Evolutionary conservation across 2,888 invertebrate genomes (phyloP).

Genomic region (Apamea epomidion): DNA sequence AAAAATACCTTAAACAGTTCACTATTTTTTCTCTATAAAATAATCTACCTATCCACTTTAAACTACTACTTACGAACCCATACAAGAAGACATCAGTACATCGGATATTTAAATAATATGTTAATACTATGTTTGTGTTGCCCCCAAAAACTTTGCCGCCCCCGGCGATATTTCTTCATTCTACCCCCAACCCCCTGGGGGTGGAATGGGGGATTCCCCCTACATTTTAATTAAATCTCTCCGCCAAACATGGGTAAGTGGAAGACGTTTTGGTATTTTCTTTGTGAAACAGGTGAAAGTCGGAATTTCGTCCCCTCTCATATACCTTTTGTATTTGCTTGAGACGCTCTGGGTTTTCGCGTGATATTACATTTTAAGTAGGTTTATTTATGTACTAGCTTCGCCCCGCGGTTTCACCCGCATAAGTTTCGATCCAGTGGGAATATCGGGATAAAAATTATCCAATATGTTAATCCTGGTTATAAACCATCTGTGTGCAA

Average conservation of each 20-base stretch:
- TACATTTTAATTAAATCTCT: conserved; percentile 89
- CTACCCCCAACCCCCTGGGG: conserved; percentile 58
- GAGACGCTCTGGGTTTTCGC: conserved; percentile 25
- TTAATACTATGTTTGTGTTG: conserved; percentile 87
- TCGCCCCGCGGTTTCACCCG: too few relatives aligned
- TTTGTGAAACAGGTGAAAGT: conserved; percentile 82
- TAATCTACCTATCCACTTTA: neutral
- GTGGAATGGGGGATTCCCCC: conserved; percentile 65
- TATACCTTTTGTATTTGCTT: conserved; percentile 54
- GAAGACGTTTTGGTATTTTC: conserved; percentile 85
- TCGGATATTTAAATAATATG: conserved; percentile 88
- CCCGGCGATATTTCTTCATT: conserved; percentile 82
- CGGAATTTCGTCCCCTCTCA: conserved; percentile 63
- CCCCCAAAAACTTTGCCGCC: conserved; percentile 84
- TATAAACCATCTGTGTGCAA: too few relatives aligned
- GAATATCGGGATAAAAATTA: too few relatives aligned
- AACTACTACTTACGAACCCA: neutral
- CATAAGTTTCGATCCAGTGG: too few relatives aligned
- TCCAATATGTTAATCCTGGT: too few relatives aligned
- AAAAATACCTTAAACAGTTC: too few relatives aligned
- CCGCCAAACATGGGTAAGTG: conserved; percentile 78
- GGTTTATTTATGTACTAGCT: conserved; percentile 15
- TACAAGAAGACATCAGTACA: conserved; percentile 50
- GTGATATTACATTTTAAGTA: conserved; percentile 49
- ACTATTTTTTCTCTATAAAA: neutral